Conservation (phyloP, 2,797 vertebrate species). For the Zalophus californianus region DNA sequence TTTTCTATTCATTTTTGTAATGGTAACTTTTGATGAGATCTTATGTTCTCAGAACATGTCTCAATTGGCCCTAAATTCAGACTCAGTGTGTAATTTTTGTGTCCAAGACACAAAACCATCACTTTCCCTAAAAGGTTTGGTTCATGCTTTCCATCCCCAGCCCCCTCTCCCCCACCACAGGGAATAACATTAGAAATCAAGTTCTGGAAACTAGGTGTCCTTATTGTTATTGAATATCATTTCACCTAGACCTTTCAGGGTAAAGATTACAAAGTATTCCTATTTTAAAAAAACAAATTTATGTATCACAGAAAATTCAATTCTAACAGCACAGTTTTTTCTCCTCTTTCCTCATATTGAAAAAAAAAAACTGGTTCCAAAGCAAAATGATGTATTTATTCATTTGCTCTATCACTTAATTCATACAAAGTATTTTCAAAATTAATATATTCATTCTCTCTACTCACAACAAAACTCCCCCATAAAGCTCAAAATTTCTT, state of each 20-base stretch:
- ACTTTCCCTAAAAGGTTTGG: not conserved
- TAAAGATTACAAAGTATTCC: not conserved
- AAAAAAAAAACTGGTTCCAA: not conserved
- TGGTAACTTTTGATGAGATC: not conserved
- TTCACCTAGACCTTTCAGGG: not conserved
- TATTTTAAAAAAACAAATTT: not conserved
- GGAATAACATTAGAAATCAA: not conserved
- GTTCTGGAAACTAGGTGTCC: not conserved
- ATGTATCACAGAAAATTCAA: not conserved
- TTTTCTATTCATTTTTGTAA: not conserved
- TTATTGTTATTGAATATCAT: not conserved
- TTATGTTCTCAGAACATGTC: not conserved
- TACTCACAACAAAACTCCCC: not conserved
- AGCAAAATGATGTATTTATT: not conserved
- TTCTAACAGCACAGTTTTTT: not conserved
- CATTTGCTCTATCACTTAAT: not conserved
- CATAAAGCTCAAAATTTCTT: not conserved
- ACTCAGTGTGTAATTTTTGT: not conserved
- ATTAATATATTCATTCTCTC: not conserved
- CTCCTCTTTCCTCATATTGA: not conserved
- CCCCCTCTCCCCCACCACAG: not conserved
- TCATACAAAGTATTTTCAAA: not conserved
- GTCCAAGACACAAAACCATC: not conserved
- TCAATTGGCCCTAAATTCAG: not conserved
- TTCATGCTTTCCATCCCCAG: not conserved